These are phyloP conservation scores for Plebejus anna DNA, from an alignment of 2,888 invertebrate genomes.

Conservation along the genomic window DNA sequence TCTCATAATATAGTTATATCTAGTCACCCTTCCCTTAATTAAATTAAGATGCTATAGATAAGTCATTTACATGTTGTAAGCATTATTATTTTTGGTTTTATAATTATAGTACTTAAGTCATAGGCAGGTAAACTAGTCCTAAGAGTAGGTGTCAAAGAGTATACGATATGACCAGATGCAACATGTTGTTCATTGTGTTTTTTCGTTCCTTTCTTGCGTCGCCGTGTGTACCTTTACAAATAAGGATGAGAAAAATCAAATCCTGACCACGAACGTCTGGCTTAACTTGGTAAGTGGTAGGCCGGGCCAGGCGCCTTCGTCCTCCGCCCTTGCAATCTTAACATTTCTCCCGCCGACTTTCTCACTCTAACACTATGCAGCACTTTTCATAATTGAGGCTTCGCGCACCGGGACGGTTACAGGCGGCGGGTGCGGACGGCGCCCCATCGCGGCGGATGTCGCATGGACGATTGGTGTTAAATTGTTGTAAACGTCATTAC, in stretches of 20 bases:
- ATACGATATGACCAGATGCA: conserved; percentile 18
- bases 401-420: conserved; percentile 46
- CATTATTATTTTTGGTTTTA: neutral
- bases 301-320: conserved; percentile 67
- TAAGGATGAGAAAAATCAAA: conserved; percentile 99
- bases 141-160: conserved; percentile 14
- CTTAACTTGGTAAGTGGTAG: conserved; percentile 96
- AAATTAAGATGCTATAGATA: neutral
- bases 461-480: conserved; percentile 76
- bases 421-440: conserved; percentile 69
- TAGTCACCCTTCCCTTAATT: neutral
- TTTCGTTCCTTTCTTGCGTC: conserved; percentile 77
- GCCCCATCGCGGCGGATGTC: conserved; percentile 71
- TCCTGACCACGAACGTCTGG: conserved; percentile 99
- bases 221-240: conserved; percentile 82
- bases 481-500: conserved; percentile 63
- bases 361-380: conserved; percentile 45
- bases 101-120: neutral
- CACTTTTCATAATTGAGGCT: conserved; percentile 37
- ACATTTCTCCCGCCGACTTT: conserved; percentile 37
- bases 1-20: neutral
- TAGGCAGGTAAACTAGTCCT: conserved; percentile 4
- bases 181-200: conserved; percentile 62
- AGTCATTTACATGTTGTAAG: neutral
- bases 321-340: conserved; percentile 54